Evolutionary conservation across 2,888 invertebrate genomes (phyloP), one percentile per base, ranked within the genome.

Genomic region (Drosophila histrio): DNA sequence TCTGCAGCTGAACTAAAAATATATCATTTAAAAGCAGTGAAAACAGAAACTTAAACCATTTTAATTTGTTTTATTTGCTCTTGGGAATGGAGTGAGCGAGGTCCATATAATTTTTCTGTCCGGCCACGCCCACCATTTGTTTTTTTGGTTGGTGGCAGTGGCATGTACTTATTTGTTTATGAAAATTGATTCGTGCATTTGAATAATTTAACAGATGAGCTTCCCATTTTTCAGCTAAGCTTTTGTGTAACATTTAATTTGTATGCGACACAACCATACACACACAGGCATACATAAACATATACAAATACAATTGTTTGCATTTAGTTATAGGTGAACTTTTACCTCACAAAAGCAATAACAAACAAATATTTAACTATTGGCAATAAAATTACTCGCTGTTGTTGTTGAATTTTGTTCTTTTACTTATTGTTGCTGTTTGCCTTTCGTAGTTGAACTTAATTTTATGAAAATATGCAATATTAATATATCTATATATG

Each of bases 131-230:
- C 30, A 36, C 6, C 21, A 21, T 36, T 39, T 52, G 28, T 36
- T 56, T 5, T 17, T 53, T 21, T n/a, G 28, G 47, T 21, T n/a
- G 49, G 32, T 15, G 24, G 17, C 26, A 56, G 54, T 50, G 30
- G 47, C 28, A 17, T 44, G 34, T 15, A 19, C 28, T n/a, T 80
- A 57, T 82, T 82, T 87, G 81, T 50, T 80, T 87, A 77, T 81
- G 75, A 57, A 80, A 82, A 81, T 82, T 78, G 78, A 84, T 82
- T 84, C 82, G 68, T 76, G 72, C 73, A 76, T 64, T 78, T 81
- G 76, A 72, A 82, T 82, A 81, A 82, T 84, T 81, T 47, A 85
- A 63, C 61, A 61, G 65, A 54, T 62, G 46, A 52, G 61, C 62
- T 79, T 63, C 63, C 21, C 47, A 60, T 73, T 73, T 76, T 71